Base-by-base conservation (phyloP, 2,113 vertebrate species). In the Perca flavescens region DNA sequence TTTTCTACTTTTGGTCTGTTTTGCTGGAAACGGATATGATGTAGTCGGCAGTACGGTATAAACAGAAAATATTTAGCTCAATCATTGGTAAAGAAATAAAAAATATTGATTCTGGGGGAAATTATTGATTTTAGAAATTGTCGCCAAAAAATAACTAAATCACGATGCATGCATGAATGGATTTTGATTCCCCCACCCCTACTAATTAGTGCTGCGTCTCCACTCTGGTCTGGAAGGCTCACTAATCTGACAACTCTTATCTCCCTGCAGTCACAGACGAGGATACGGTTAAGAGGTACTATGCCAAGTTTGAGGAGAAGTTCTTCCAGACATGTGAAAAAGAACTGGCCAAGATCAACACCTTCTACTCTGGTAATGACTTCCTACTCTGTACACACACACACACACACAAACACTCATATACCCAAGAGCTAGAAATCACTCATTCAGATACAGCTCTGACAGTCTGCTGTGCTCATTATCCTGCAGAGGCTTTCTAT, bases 261-360 rank as follows among this genome's bases (percentile, higher is more conserved):
- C 1, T 54, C 53, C 3, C 66, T 74, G 4, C 85, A 99, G 98
- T 99, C 87, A 97, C 98, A 84, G 98, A 99, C 89, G 98, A 99
- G 61, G 98, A 99, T 74, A 98, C 97, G 0, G 97, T 98, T 71
- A 99, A 99, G 95, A 95, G 98, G 49, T 99, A 98, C 95, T 99
- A 98, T 92, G 98, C 98, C 95, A 99, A 98, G 84, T 99, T 99
- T 94, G 98, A 99, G 94, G 98, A 99, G 94, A 99, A 97, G 92
- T 99, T 99, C 95, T 99, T 99, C 94, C 98, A 99, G 94, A 96
- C 96, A 9, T 99, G 98, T 91, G 98, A 99, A 93, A 99, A 99
- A 76, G 98, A 99, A 91, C 96, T 99, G 94, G 97, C 98, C 95
- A 99, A 99, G 96, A 99, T 99, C 95, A 99, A 99, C 95, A 99